Base-by-base conservation (phyloP, 2,113 vertebrate species). In the Leucopternis melanops region DNA sequence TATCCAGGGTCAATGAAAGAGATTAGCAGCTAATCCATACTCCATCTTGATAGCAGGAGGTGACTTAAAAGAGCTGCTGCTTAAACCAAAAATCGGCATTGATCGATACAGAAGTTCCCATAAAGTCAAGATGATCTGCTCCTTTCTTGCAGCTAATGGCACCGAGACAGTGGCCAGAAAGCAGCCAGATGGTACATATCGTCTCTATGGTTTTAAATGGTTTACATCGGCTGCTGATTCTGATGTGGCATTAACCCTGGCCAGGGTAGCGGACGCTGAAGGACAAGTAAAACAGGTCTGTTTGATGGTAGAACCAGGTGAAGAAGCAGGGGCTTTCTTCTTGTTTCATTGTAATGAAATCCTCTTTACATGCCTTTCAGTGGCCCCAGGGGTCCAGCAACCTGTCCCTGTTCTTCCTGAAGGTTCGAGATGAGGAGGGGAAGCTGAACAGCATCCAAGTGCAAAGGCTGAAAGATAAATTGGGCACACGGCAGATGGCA, bases 221-320 rank as follows among this genome's bases (percentile, higher is more conserved):
- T 99, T 99, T 94, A 99, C 98, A 10, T 99, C 98, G 6, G 98
- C 99, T 34, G 98, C 98, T 19, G 99, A 99, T 12, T 98, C 99
- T 52, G 98, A 99, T 82, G 72, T 99, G 98, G 91, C 98, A 13
- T 96, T 99, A 63, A 99, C 98, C 11, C 97, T 99, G 80, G 99
- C 98, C 66, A 98, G 98, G 97, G 94, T 97, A 36, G 90, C 50
- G 13, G 98, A 98, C 93, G 67, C 66, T 77, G 88, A 95, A 7
- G 99, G 98, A 90, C 94, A 69, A 34, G 97, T 97, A n/a, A 95
- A 91, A 61, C 82, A 97, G 82, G 98, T 98, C 59, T 57, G 90
- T 73, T 34, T 80, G 66, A 11, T 49, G 38, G 18, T 26, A 47
- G 50, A 77, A 13, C 9, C 22, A 7, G 20, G 13, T 29, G 31